Percentiles rank a stretch among this genome's conserved stretches.
phyloP scores from a whole-genome alignment of 2,113 vertebrate species.

The Saguinus midas region DNA sequence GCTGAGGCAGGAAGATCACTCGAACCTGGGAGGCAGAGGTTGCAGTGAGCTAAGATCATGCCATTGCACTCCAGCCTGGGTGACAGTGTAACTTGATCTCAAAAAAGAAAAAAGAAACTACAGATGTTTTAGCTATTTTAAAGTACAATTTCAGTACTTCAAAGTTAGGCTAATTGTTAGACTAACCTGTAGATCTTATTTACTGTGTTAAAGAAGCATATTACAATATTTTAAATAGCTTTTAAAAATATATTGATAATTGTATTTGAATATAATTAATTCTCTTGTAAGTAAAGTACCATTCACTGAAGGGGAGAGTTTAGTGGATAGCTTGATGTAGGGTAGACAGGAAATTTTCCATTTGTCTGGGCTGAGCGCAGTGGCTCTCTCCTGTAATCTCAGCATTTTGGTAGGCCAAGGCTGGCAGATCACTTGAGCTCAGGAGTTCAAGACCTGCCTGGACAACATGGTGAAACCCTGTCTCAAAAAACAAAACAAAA shows the following conservation, averaged over 20 bases:
- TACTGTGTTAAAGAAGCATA: neutral
- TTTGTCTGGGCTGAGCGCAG: neutral
- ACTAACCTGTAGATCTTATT: neutral
- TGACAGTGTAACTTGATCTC: too few species aligned
- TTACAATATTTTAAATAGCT: neutral
- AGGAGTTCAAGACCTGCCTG: too few species aligned
- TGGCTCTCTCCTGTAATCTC: too few species aligned
- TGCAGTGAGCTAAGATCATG: too few species aligned
- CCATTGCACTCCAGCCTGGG: too few species aligned
- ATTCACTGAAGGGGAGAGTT: neutral
- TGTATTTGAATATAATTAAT: constrained; percentile 17
- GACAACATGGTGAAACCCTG: too few species aligned
- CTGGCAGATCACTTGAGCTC: too few species aligned
- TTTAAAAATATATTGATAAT: constrained; percentile 7
- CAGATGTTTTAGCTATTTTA: neutral
- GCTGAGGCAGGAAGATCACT: too few species aligned
- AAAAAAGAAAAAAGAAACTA: too few species aligned
- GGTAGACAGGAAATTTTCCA: neutral
- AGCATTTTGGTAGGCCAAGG: too few species aligned
- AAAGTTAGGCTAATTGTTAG: constrained; percentile 2
- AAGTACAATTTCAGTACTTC: neutral
- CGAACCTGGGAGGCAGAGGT: too few species aligned
- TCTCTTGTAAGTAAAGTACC: neutral
- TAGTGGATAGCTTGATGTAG: neutral
- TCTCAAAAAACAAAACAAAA: too few species aligned